Evolutionary conservation across 1,140 invertebrate genomes (phyloP).

Genomic region (Drosophila pallidifrons): DNA sequence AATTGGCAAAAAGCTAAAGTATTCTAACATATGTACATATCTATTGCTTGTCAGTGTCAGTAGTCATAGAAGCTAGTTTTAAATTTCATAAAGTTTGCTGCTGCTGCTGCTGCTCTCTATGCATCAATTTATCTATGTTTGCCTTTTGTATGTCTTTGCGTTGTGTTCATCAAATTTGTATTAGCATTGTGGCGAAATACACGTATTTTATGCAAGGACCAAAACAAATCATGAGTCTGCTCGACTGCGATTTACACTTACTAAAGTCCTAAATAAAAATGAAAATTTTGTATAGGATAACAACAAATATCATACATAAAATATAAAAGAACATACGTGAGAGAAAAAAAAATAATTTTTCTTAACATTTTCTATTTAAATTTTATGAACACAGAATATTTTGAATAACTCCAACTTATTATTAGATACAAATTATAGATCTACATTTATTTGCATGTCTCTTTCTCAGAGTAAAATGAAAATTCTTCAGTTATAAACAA

Average conservation of each 20-base stretch:
- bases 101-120: slow-evolving; percentile 3
- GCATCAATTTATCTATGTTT: slow-evolving; percentile 16
- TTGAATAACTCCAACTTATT: no score
- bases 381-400: no score
- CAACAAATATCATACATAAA: no score
- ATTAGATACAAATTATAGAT: no score
- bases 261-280: no score
- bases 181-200: slow-evolving; percentile 42
- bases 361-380: no score
- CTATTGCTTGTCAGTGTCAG: slow-evolving; percentile 11
- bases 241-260: slow-evolving; percentile 2
- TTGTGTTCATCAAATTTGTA: slow-evolving; percentile 52
- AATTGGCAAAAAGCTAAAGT: slow-evolving; percentile 66
- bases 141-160: slow-evolving; percentile 37
- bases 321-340: no score
- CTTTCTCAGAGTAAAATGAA: no score
- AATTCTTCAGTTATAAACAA: no score
- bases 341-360: no score
- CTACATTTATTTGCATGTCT: no score
- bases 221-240: slow-evolving; percentile 3
- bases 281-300: no score
- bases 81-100: slow-evolving; percentile 41
- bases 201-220: neutral
- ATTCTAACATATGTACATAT: slow-evolving; percentile 16
- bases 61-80: slow-evolving; percentile 44